Evolutionary conservation across 1,140 invertebrate species (phyloP), one percentile per base, ranked within the genome.

Genomic region (Hydropsyche tenuis): DNA sequence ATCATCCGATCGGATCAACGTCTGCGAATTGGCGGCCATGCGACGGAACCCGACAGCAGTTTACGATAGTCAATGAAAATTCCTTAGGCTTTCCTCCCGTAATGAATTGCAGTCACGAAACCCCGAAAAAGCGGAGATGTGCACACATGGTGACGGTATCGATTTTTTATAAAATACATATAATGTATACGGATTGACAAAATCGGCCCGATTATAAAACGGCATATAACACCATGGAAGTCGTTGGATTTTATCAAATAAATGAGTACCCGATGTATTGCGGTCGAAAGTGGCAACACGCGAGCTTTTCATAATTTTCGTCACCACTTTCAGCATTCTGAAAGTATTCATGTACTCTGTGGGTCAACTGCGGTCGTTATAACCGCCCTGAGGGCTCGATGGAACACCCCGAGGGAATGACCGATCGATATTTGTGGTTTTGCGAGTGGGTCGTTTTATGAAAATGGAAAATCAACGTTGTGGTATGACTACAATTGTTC

Each of bases 61-160:
- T 60, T 60, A 60, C 56, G 20, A 60, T 25, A 18, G 56, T 22
- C 56, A 23, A 37, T 37, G 30, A 9, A 37, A 60, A 60, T 60
- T 60, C 56, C 23, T 12, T 14, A 12, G 30, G 20, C 25, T 60
- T 60, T 60, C 25, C 56, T 60, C 56, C 23, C 22, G 9, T 60
- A 60, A 60, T 60, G 56, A 60, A 60, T 60, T 60, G 56, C 56
- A 60, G 56, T 60, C 56, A 60, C 56, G 56, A 60, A 60, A 23
- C 45, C 3, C 2, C 12, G 7, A 25, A 53, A 60, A 60, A 9
- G 30, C 9, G 9, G 30, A 60, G 56, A 60, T 60, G 23, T 60
- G 16, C 11, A 60, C 56, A 18, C 12, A 25, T 23, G 56, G 23
- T 60, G 56, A 60, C 56, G 25, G 22, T 60, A 60, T 60, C 23